These are phyloP conservation scores for Parapristionchus giblindavisi DNA, from an alignment of 2,888 invertebrate genomes.

Conservation along the genomic window DNA sequence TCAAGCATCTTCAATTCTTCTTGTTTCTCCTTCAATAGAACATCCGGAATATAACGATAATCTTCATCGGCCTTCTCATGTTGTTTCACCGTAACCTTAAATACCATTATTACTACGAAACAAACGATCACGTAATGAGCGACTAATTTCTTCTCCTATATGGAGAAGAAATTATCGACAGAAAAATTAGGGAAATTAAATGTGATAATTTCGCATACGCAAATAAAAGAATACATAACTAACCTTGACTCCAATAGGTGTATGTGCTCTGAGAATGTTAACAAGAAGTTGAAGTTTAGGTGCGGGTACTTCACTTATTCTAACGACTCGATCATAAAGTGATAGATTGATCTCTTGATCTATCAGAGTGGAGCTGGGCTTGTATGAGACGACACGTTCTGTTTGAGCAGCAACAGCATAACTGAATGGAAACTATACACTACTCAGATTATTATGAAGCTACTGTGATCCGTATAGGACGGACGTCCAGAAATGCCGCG, in stretches of 20 bases:
- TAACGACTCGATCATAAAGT: slow-evolving; percentile 58
- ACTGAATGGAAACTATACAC: slow-evolving; percentile 56
- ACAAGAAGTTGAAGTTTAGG: slow-evolving; percentile 61
- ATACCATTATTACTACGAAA: not conserved
- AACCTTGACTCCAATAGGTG: slow-evolving; percentile 62
- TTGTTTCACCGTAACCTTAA: slow-evolving; percentile 63
- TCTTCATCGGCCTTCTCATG: slow-evolving; percentile 66
- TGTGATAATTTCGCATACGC: not conserved
- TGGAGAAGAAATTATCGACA: not conserved
- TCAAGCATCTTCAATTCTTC: slow-evolving; percentile 65
- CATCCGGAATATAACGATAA: slow-evolving; percentile 66
- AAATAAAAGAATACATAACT: slow-evolving; percentile 30
- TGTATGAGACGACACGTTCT: slow-evolving; percentile 56
- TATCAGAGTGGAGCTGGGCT: slow-evolving; percentile 58
- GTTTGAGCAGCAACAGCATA: slow-evolving; percentile 65
- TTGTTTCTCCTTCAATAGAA: slow-evolving; percentile 61
- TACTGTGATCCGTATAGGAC: too few relatives aligned
- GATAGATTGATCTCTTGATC: slow-evolving; percentile 55
- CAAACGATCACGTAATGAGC: not conserved
- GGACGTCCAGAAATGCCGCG: too few relatives aligned
- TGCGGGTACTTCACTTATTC: slow-evolving; percentile 53
- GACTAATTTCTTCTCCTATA: not conserved
- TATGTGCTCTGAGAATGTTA: slow-evolving; percentile 58
- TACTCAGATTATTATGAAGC: not conserved
- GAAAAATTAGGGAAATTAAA: not conserved